Percentiles rank a stretch among this genome's conserved stretches.
Evolutionary conservation across 2,888 invertebrate species (phyloP).

Genomic region (Dastarcus helophoroides): DNA sequence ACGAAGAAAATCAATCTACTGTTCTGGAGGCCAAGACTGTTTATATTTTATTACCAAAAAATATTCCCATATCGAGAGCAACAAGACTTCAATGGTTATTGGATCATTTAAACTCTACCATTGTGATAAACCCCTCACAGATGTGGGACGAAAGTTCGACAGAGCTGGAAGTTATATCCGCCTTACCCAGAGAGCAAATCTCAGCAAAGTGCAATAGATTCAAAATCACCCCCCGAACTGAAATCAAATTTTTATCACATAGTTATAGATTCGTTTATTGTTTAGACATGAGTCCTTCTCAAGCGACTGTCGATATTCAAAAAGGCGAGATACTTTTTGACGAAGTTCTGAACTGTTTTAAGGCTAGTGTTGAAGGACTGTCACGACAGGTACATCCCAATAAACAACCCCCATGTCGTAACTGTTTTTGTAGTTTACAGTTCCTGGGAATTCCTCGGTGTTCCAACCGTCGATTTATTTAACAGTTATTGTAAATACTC

Average conservation of each 20-base stretch:
- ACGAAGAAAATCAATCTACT: conserved; percentile 23
- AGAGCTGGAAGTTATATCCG: conserved; percentile 53
- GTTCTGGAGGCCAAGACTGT: conserved; percentile 50
- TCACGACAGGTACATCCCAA: conserved; percentile 40
- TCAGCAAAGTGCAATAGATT: conserved; percentile 37
- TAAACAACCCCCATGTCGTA: neutral
- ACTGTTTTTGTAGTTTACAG: conserved; percentile 45
- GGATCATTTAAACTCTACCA: conserved; percentile 49
- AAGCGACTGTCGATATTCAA: conserved; percentile 55
- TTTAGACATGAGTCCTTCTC: conserved; percentile 67
- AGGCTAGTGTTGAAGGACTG: conserved; percentile 44
- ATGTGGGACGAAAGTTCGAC: conserved; percentile 36
- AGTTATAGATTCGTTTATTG: conserved; percentile 63
- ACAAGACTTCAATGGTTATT: conserved; percentile 65
- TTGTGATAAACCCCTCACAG: conserved; percentile 38
- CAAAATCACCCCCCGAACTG: conserved; percentile 44
- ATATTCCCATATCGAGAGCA: conserved; percentile 60
- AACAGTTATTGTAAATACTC: conserved; percentile 66
- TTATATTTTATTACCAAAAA: conserved; percentile 56
- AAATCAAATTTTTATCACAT: conserved; percentile 56
- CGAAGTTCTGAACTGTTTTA: conserved; percentile 45
- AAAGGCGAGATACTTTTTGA: conserved; percentile 50
- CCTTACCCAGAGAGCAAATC: conserved; percentile 44
- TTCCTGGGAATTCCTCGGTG: conserved; percentile 51
- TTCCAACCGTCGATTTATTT: conserved; percentile 59